Base-by-base conservation (phyloP, 1,140 invertebrate species). In the Augochlora pura region DNA sequence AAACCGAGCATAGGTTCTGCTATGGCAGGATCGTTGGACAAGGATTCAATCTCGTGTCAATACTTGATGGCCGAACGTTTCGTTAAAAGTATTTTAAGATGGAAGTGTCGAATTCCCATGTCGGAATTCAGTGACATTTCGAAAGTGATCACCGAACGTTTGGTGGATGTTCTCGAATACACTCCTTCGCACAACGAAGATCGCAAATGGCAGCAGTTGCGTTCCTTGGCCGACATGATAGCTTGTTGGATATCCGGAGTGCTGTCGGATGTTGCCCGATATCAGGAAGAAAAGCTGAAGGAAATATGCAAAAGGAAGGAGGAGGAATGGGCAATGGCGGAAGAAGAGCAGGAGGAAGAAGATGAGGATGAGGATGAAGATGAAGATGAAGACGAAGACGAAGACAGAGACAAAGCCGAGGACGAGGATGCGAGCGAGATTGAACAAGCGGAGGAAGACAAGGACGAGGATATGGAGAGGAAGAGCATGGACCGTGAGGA, bases 171-270 rank as follows among this genome's bases (percentile, higher is more conserved):
- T 12, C 65, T 91, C 1, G 84, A 89, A n/a, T 90, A 90, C 25
- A 67, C 25, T 1, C 80, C 86, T 0, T 60, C 83, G 12, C 32
- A 65, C 6, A 21, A 77, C 0, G 42, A 87, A 18, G 91, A 93
- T 38, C 80, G 90, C 8, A 86, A 87, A 16, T 90, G 87, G 16
- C 89, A 91, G 42, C 92, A 93, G 73, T 88, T 93, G 82, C 83
- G 75, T n/a, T 81, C 91, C 54, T 70, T 93, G 1, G 84, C 92
- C 6, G 88, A 93, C 27, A 32, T 89, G 0, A 71, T 93, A 38
- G 90, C 90, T 8, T 87, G 87, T 49, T 93, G 92, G 92, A 87
- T 93, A 52, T 68, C 87, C 1, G 91, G 89, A 0, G 76, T 93
- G 6, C 52, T 92, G 0, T 49, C 85, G 0, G 88, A 92, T 64